Conservation (phyloP, 2,888 invertebrate species). For the Tuberolachnus salignus region DNA sequence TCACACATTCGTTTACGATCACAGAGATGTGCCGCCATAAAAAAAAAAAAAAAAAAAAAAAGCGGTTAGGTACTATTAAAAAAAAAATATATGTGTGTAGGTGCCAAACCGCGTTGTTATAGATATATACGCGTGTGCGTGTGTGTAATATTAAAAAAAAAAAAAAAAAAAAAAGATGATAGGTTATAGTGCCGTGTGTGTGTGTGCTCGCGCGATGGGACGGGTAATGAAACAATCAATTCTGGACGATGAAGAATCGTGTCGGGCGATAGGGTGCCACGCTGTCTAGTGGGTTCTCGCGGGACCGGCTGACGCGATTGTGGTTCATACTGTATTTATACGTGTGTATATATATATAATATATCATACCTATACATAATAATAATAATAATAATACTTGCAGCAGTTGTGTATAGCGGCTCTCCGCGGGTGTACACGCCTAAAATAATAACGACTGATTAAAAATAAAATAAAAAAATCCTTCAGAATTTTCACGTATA, state of each 20-base stretch:
- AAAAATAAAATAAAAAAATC: too few species aligned
- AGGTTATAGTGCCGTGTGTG: slow-evolving; percentile 23
- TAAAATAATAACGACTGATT: too few species aligned
- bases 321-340: background rate
- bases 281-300: slow-evolving; percentile 44
- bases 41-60: slow-evolving; percentile 49
- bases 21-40: slow-evolving; percentile 54
- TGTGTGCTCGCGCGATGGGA: background rate
- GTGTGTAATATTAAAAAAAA: background rate
- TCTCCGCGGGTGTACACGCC: slow-evolving; percentile 28
- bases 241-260: slow-evolving; percentile 50
- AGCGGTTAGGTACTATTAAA: slow-evolving; percentile 48
- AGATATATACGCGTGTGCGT: slow-evolving; percentile 9
- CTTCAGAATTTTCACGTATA: too few species aligned
- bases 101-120: slow-evolving; percentile 51
- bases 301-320: slow-evolving; percentile 39
- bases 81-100: slow-evolving; percentile 38
- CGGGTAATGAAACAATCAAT: slow-evolving; percentile 56
- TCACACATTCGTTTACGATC: slow-evolving; percentile 44
- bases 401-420: too few species aligned
- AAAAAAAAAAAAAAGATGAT: slow-evolving; percentile 36
- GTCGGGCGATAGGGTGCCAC: slow-evolving; percentile 55
- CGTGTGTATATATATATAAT: background rate
- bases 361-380: background rate
- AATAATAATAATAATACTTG: slow-evolving; percentile 21